Evolutionary conservation across 2,888 invertebrate genomes (phyloP).

Genomic region (Gymnosoma rotundatum): DNA sequence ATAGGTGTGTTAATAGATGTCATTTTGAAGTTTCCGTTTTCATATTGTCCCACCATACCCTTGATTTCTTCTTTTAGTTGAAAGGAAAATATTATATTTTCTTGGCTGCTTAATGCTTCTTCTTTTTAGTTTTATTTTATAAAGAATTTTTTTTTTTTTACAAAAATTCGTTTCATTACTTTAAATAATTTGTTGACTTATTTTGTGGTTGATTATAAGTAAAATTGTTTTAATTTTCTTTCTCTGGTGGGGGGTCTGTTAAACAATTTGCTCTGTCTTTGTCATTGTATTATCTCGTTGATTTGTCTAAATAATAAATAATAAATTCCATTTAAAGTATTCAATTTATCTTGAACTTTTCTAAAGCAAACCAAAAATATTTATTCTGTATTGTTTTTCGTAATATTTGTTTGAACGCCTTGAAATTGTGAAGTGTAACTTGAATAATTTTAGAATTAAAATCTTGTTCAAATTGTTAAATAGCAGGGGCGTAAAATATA

Average conservation of each 20-base stretch:
- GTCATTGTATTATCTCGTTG: conserved; percentile 27
- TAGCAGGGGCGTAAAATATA: too few relatives aligned
- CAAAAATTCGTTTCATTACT: too few relatives aligned
- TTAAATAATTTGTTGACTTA: conserved; percentile 41
- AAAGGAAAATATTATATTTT: neutral
- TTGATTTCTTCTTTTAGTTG: neutral
- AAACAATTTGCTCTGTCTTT: neutral
- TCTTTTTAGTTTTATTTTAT: neutral
- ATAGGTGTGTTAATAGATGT: conserved; percentile 81
- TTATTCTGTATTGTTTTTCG: too few relatives aligned
- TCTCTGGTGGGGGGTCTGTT: neutral
- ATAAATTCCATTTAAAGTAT: neutral
- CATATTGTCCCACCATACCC: neutral
- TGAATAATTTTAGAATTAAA: too few relatives aligned
- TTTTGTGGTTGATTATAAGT: conserved; percentile 56
- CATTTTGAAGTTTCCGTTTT: conserved; percentile 78
- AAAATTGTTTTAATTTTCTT: conserved; percentile 40
- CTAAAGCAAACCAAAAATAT: too few relatives aligned
- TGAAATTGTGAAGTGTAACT: too few relatives aligned
- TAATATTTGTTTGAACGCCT: too few relatives aligned
- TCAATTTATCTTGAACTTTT: neutral
- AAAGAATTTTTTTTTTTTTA: neutral
- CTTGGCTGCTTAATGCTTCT: neutral
- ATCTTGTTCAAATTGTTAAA: too few relatives aligned
- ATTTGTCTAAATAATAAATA: conserved; percentile 49